A percentile compares a stretch with the other conserved stretches of the same genome.
phyloP scores from a whole-genome alignment of 2,797 vertebrate genomes.

The Urocyon cinereoargenteus region DNA sequence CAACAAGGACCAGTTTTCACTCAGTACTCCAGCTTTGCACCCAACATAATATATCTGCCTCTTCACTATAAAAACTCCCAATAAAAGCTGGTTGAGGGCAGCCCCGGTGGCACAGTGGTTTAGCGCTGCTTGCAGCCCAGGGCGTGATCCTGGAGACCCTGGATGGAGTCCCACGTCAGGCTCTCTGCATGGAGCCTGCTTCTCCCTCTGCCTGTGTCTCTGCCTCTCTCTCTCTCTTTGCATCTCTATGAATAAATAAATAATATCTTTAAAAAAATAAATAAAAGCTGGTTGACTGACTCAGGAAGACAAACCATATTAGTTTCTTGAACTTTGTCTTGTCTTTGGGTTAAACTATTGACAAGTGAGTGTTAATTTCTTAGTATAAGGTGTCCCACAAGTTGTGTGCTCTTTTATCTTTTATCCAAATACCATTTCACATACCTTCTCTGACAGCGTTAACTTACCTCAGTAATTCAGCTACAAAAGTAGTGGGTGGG shows the following conservation, averaged over 20 bases:
- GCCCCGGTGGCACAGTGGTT: too few relatives aligned
- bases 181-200: too few relatives aligned
- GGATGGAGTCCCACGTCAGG: too few relatives aligned
- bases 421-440: background rate
- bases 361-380: background rate
- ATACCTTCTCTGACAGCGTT: background rate
- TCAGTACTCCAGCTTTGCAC: background rate
- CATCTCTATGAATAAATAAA: too few relatives aligned
- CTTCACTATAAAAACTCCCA: background rate
- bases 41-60: background rate
- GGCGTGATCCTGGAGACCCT: too few relatives aligned
- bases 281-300: background rate
- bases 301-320: background rate
- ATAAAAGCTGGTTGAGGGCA: background rate
- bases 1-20: background rate
- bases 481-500: background rate
- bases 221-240: too few relatives aligned
- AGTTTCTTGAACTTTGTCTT: constrained; percentile 16
- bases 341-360: background rate
- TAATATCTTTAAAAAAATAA: too few relatives aligned
- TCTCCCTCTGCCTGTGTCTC: too few relatives aligned
- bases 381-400: background rate
- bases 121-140: too few relatives aligned
- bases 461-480: background rate
- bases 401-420: background rate